Base-by-base conservation (phyloP, 1,140 invertebrate genomes). In the Drosophila quadrilineata region DNA sequence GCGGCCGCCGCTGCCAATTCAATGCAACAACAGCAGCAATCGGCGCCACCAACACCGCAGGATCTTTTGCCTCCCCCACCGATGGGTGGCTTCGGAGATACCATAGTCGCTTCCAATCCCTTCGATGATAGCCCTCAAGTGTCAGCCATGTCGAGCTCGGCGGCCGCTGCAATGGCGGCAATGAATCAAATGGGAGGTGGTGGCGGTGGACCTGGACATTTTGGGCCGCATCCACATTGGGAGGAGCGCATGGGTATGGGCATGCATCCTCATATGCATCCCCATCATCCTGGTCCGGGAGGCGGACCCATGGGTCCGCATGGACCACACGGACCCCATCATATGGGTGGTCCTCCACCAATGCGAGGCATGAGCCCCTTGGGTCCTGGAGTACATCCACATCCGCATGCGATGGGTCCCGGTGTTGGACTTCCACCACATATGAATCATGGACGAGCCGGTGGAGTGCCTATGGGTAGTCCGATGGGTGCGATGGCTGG, bases 61-160 rank as follows among this genome's bases (percentile, higher is more conserved):
- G 93, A 95, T 90, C 93, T 97, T 85, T 90, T 97, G 62, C 91
- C 95, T 57, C 96, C 96, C 19, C 96, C 96, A 8, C 94, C 96
- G 21, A 93, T 95, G 74, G 93, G 95, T 33, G 95, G 95, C 46
- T 97, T 96, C 90, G 96, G 96, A 31, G 96, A 98, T 85, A 98
- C 96, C 36, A 97, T 98, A 84, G 94, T 98, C 62, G 97, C 96
- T 26, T 97, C 95, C 50, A 98, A 98, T 91, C 97, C 97, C 19
- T 98, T 99, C 90, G 97, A 99, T 90, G 97, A 99, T 84, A 96
- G 94, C 6, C 95, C 96, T 16, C 92, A 93, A 90, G 79, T 73
- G 6, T 75, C 80, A 26, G 73, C 76, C 5, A 87, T 89, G 79
- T 87, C 87, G 2, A 87, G 75, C 19, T 84, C 79, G 3, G 82